Base-by-base conservation (phyloP, 1,140 invertebrate genomes). In the Hylaeus anthracinus region DNA sequence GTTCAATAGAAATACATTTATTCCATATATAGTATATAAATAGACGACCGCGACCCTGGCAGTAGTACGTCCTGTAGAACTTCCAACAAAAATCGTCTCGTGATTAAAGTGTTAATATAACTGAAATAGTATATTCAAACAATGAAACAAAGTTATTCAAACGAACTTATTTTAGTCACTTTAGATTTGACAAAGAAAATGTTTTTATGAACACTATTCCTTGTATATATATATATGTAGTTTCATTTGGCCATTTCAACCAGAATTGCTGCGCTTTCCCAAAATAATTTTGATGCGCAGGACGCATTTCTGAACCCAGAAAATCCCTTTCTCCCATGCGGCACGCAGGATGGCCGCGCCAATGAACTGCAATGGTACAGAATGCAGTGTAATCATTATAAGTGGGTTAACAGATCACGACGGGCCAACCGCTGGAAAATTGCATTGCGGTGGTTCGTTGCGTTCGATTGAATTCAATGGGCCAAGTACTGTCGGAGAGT, bases 351-450 rank as follows among this genome's bases (percentile, higher is more conserved):
- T n/a, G 58, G 9, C 12, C 26, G 66, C 48, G 37, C 37, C 66
- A 12, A 72, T 72, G 69, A 53, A 78, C 69, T 63, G 76, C 76
- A 12, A 63, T 12, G 48, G 15, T n/a, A n/a, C 14, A 64, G 43
- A 86, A 72, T 85, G 83, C 71, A 64, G 56, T 70, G 72, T 83
- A 86, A 86, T 86, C 76, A 81, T 86, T 83, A 86, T 86, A 86
- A 86, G 63, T 86, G 76, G 81, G 81, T 86, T 86, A 86, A 86
- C 84, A 86, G 72, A 83, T 79, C 75, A 72, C 73, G 77, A 67
- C 72, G 79, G 77, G 12, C 76, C 81, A 86, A 82, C 77, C 85
- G 76, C 84, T 83, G 84, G 85, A 83, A 86, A 86, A 86, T 86
- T 86, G 74, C 70, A 72, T 83, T 74, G 81, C 61, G 64, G 61